Evolutionary conservation across 2,888 invertebrate species (phyloP).

Genomic region (Pterobdella sp.): DNA sequence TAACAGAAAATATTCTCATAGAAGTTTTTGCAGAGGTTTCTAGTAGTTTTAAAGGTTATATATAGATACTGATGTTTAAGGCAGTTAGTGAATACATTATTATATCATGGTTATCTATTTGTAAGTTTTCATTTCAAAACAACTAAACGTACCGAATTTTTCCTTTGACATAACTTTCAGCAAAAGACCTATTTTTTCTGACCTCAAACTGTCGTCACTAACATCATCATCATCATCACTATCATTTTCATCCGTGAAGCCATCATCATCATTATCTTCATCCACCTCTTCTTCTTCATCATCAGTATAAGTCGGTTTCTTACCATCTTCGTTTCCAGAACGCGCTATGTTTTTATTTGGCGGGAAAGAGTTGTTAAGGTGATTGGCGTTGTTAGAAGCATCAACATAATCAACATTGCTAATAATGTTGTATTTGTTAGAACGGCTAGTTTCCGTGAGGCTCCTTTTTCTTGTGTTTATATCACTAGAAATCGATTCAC

Average conservation of each 20-base stretch:
- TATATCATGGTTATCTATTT: too few species aligned
- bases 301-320: background rate
- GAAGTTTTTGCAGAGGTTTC: too few species aligned
- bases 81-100: too few species aligned
- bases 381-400: background rate
- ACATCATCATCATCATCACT: background rate
- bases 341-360: background rate
- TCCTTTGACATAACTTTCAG: background rate
- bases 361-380: background rate
- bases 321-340: background rate
- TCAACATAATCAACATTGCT: background rate
- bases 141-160: conserved; percentile 4
- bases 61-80: too few species aligned
- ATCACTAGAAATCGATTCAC: too few species aligned
- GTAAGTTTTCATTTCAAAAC: too few species aligned
- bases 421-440: background rate
- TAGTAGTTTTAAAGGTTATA: too few species aligned
- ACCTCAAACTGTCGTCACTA: background rate
- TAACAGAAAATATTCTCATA: too few species aligned
- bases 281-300: background rate
- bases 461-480: background rate
- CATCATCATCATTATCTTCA: background rate
- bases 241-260: too few species aligned
- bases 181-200: background rate
- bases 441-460: background rate